Evolutionary conservation across 2,113 vertebrate genomes (phyloP).

Genomic region (Ginglymostoma cirratum): DNA sequence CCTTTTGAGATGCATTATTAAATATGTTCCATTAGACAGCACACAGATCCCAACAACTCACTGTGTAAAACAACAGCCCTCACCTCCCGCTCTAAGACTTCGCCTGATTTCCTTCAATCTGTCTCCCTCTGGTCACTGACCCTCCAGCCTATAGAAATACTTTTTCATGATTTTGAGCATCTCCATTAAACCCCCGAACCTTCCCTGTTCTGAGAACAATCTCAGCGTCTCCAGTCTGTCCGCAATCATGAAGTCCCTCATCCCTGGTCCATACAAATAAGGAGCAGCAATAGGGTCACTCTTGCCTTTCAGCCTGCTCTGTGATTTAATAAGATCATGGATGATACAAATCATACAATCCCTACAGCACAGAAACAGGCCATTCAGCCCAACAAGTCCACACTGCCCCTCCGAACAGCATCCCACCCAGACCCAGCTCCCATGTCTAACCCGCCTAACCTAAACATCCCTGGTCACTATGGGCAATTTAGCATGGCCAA

Average conservation of each 20-base stretch:
- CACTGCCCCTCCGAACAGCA: too few species aligned
- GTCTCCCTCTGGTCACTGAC: not conserved
- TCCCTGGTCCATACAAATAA: not conserved
- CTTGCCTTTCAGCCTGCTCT: too few species aligned
- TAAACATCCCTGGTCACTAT: too few species aligned
- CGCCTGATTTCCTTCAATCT: not conserved
- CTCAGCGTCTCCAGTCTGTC: not conserved
- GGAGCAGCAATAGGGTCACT: too few species aligned
- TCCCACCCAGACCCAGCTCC: too few species aligned
- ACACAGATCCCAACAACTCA: not conserved
- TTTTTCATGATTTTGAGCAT: not conserved
- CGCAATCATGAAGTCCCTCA: not conserved
- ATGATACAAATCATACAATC: too few species aligned
- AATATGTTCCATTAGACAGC: not conserved
- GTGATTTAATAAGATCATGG: too few species aligned
- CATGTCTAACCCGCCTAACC: too few species aligned
- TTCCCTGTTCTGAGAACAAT: not conserved
- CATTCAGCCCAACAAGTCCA: too few species aligned
- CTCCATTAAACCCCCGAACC: not conserved
- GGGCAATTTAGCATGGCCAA: too few species aligned
- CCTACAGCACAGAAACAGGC: too few species aligned
- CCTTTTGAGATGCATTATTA: too few species aligned
- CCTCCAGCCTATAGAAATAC: not conserved
- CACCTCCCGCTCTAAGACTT: not conserved
- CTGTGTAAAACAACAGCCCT: not conserved